These are phyloP conservation scores for Dioctria rufipes DNA, from an alignment of 2,888 invertebrate genomes.

Conservation along the genomic window DNA sequence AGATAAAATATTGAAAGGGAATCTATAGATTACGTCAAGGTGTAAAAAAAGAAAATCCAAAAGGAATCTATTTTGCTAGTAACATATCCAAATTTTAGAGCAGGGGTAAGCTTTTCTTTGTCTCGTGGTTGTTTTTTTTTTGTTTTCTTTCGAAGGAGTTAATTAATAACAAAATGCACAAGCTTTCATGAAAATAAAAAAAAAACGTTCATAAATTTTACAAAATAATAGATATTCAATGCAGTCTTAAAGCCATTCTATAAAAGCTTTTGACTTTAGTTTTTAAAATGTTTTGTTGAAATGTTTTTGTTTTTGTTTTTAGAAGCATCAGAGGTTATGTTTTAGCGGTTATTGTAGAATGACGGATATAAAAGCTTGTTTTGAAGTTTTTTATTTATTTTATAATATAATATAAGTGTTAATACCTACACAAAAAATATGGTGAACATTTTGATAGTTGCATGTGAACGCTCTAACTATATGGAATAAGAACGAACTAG, in stretches of 20 bases:
- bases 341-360: neutral
- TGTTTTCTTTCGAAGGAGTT: constrained; percentile 35
- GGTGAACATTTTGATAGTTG: too few relatives aligned
- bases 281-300: neutral
- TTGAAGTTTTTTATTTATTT: too few relatives aligned
- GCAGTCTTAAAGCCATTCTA: constrained; percentile 3
- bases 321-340: neutral
- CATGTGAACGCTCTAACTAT: too few relatives aligned
- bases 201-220: constrained; percentile 18
- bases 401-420: too few relatives aligned
- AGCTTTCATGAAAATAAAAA: constrained; percentile 23
- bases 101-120: constrained; percentile 49
- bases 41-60: constrained; percentile 11
- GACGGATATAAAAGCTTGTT: neutral
- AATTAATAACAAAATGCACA: constrained; percentile 38
- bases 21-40: constrained; percentile 23
- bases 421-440: too few relatives aligned
- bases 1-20: constrained; percentile 7
- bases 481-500: too few relatives aligned
- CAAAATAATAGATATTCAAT: neutral
- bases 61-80: constrained; percentile 36
- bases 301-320: neutral
- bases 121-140: constrained; percentile 27
- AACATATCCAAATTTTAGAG: constrained; percentile 41
- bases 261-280: neutral